Conservation (phyloP, 2,888 invertebrate genomes). For the Andrena minutula region DNA sequence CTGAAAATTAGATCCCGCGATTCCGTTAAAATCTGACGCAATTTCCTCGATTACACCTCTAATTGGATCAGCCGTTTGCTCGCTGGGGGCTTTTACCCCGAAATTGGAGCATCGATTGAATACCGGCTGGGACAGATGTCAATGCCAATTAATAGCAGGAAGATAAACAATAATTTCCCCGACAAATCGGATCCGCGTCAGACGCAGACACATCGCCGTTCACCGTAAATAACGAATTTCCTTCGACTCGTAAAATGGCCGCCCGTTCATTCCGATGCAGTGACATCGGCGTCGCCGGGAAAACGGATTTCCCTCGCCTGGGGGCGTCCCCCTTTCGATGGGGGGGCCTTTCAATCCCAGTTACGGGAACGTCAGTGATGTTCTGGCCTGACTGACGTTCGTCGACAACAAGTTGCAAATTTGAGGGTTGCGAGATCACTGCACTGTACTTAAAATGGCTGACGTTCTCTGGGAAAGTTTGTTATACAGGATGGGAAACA, state of each 20-base stretch:
- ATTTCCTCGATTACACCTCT: slow-evolving; percentile 61
- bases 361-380: slow-evolving; percentile 23
- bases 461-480: background rate
- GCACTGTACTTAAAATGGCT: background rate
- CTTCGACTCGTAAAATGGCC: slow-evolving; percentile 16
- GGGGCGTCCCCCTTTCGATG: background rate
- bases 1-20: slow-evolving; percentile 55
- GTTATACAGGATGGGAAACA: too few species aligned
- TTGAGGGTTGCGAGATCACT: background rate
- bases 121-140: slow-evolving; percentile 32
- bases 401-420: slow-evolving; percentile 25
- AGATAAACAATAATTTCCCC: slow-evolving; percentile 50
- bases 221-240: slow-evolving; percentile 26
- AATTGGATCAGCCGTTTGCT: slow-evolving; percentile 49
- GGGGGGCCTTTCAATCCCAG: slow-evolving; percentile 18
- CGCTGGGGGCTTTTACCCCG: slow-evolving; percentile 26
- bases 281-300: background rate
- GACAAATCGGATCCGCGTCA: slow-evolving; percentile 6
- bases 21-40: slow-evolving; percentile 59
- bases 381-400: slow-evolving; percentile 18
- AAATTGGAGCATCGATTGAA: slow-evolving; percentile 50
- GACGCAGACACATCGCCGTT: background rate
- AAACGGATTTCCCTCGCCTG: slow-evolving; percentile 22
- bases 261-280: background rate
- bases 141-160: slow-evolving; percentile 51